Base-by-base conservation (phyloP, 2,797 vertebrate genomes). In the Anguilla megastoma region DNA sequence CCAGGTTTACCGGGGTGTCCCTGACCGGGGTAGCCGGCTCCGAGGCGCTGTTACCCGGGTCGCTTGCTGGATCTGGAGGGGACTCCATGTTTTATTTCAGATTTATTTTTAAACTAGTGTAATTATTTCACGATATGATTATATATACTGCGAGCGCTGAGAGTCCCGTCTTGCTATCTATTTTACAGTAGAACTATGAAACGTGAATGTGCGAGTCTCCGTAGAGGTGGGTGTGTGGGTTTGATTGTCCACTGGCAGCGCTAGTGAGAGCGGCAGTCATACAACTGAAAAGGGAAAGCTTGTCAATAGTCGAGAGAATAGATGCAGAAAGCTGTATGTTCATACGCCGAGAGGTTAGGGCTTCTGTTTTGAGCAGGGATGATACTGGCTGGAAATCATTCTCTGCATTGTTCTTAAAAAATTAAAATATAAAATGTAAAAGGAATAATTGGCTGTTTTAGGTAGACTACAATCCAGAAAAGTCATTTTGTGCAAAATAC, bases 181-280 rank as follows among this genome's bases (percentile, higher is more conserved):
- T 97, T 97, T 97, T 97, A 97, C 96, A 97, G 96, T 96, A 97
- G 96, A 96, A 98, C 96, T 98, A 97, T 95, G 96, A 97, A 97
- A 97, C 96, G 97, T 96, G 96, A 92, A 96, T 94, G 96, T 94
- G 96, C 95, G 95, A 97, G 97, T 95, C 96, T 96, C 94, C 95
- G 93, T 96, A 94, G 95, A 96, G 96, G 96, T 96, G 96, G 89
- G 93, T 90, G 90, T 92, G 89, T 85, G 91, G 91, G 92, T 92
- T 92, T 92, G 95, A 90, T 86, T 89, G 91, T 91, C 95, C 96
- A 95, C 95, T 93, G 93, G 96, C 94, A 96, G 96, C 95, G 96
- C 97, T 95, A 96, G 93, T 94, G 94, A 96, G 95, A 94, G 90
- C 87, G 60, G 58, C 63, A 83, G 58, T 83, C 74, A 48, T 82